Base-by-base conservation (phyloP, 2,113 vertebrate genomes). In the Hucho hucho region DNA sequence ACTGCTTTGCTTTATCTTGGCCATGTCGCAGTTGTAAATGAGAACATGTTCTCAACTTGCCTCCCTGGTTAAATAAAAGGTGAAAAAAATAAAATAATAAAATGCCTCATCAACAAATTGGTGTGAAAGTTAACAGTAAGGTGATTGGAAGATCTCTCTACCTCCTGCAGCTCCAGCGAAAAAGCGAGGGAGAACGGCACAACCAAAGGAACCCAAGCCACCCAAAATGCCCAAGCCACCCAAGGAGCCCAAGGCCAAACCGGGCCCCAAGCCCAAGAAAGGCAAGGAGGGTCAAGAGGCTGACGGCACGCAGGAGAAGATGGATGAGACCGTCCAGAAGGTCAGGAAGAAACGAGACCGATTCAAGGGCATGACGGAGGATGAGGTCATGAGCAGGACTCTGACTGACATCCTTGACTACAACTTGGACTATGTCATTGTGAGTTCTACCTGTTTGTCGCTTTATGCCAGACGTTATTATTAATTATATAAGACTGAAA, bases 361-460 rank as follows among this genome's bases (percentile, higher is more conserved):
- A 73, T 99, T 99, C 81, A 99, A 99, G 75, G 98, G 97, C 5
- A 95, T 98, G 81, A 92, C 97, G 3, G 98, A 99, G 90, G 98
- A 97, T 16, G 98, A 99, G 67, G 95, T 99, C 81, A 89, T 99
- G 90, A 98, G 95, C 66, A 99, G 94, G 90, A 99, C 98, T 22
- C 91, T 99, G 20, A 97, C 97, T 3, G 98, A 99, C 84, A 96
- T 99, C 88, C 93, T 99, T 79, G 96, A 94, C n/a, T 92, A 94
- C 89, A 98, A 98, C 89, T 90, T 99, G 89, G 97, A 99, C 85
- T 98, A 99, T 68, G 97, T 99, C 64, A 99, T 99, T 88, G 98
- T 99, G 92, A 96, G 96, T 71, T 43, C 9, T 43, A 43, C 37
- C 37, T 12, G 9, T 43, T 43, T 43, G 9, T 65, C 25, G 4